Base-by-base conservation (phyloP, 2,797 vertebrate species). In the Pangasius larnaudii region DNA sequence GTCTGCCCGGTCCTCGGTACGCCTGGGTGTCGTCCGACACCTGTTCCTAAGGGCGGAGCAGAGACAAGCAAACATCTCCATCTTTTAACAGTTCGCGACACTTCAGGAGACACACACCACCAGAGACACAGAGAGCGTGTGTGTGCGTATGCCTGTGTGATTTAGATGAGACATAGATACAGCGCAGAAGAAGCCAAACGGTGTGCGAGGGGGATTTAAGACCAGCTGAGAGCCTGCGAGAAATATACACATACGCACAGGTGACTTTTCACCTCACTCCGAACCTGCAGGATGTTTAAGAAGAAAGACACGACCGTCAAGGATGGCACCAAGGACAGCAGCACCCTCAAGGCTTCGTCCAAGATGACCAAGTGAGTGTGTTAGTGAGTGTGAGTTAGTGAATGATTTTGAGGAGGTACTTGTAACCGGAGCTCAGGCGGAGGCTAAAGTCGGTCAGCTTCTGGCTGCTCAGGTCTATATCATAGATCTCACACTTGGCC, bases 351-450 rank as follows among this genome's bases (percentile, higher is more conserved):
- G 92, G 36, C 27, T 71, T 88, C 93, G 75, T 59, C 89, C 91
- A 97, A 95, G 91, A 82, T 80, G 87, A 95, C 0, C 94, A 96
- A 94, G 96, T 97, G 89, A 96, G 96, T 95, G 72, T 89, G 49
- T 77, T 84, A 84, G 10, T 14, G 3, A 11, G 18, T 58, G 72
- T 61, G 80, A 58, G 3, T 80, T 80, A 18, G 86, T 65, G 74
- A 81, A 5, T 88, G 49, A n/a, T 27, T 79, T 86, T 85, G 36
- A 67, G 46, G 56, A 61, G 53, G 84, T 49, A 36, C 53, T n/a
- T 59, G 84, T 61, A 85, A 75, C 71, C 36, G 1, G 84, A 85
- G 71, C 86, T 89, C 75, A 33, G 42, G 30, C 67, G 30, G 30
- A 85, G 63, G 72, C 16, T 39, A 69, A 88, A 85, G 81, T 93